Evolutionary conservation across 1,140 invertebrate species (phyloP), one percentile per base, ranked within the genome.

Genomic region (Vanessa tameamea): DNA sequence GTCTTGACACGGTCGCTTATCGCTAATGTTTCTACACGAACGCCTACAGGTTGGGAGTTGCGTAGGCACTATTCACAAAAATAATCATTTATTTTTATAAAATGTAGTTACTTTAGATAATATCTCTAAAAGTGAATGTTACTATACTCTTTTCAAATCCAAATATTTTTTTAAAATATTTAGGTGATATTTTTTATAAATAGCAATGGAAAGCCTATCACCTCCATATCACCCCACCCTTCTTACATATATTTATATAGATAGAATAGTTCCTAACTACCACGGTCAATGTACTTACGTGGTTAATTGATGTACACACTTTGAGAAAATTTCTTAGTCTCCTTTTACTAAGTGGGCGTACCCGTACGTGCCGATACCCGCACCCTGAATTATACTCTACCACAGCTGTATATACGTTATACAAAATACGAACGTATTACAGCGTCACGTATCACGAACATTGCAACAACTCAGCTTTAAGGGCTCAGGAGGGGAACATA

Each of bases 1-100:
- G 57, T 61, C 57, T n/a, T 47, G 66, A 43, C 66, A 57, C 66
- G 66, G 57, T 61, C 26, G 66, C 66, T 53, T 57, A 57, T 68
- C 53, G 66, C 26, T 68, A 57, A 68, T 68, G 26, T 68, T 68
- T 57, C 23, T 57, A 57, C 66, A 37, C 51, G 66, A 57, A 48
- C 20, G 66, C 51, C 37, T 68, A 16, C 26, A 43, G 31, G 14
- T 11, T 12, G 37, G 37, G 6, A 9, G 37, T 43, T 50, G 0
- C 43, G 47, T 31, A 61, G 57, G 57, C 57, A 61, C 26, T 37
- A 37, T 57, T 61, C 57, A 61, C 26, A 15, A 16, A 43, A 61
- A 61, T 61, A 37, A 5, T 14, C 31, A 15, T 61, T 23, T 61
- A 37, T 61, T 61, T 61, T 61, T 37, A 61, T 61, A 37, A 61